Percentiles rank a stretch among this genome's conserved stretches.
Conservation (phyloP, 2,113 vertebrate genomes). For the Lates calcarifer region DNA sequence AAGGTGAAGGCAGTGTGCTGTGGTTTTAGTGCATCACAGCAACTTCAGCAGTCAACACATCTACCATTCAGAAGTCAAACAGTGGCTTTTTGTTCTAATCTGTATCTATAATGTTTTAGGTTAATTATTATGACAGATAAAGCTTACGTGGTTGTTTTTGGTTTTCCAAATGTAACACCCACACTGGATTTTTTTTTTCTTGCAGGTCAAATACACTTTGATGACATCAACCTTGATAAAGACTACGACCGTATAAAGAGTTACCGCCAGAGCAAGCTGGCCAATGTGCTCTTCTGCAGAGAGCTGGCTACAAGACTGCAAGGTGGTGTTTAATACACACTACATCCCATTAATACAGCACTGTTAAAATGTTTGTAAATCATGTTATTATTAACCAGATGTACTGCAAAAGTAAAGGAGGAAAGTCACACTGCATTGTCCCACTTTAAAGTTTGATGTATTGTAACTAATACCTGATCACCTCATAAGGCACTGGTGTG, state of each 20-base stretch:
- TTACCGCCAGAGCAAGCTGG: constrained; percentile 85
- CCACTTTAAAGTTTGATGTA: background rate
- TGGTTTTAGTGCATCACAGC: background rate
- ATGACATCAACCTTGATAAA: constrained; percentile 83
- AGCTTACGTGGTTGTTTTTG: background rate
- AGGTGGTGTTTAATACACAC: constrained; percentile 55
- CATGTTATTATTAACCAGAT: background rate
- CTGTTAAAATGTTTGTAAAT: background rate
- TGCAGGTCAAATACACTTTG: constrained; percentile 82
- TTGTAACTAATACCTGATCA: background rate
- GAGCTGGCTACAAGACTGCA: constrained; percentile 80
- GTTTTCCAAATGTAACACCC: background rate
- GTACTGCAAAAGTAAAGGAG: background rate
- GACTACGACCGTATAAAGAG: constrained; percentile 65
- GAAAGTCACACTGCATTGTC: background rate
- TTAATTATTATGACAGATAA: too few species aligned
- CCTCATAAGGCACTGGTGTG: constrained; percentile 76
- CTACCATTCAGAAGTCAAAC: background rate
- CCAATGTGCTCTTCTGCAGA: constrained; percentile 82
- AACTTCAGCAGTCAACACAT: background rate
- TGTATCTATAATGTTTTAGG: background rate
- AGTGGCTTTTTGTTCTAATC: background rate
- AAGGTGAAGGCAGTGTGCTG: constrained; percentile 53
- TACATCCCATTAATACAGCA: rapidly evolving
- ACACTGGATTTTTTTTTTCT: constrained; percentile 5